Evolutionary conservation across 2,888 invertebrate genomes (phyloP).

Genomic region (Dolichopus griseipennis): DNA sequence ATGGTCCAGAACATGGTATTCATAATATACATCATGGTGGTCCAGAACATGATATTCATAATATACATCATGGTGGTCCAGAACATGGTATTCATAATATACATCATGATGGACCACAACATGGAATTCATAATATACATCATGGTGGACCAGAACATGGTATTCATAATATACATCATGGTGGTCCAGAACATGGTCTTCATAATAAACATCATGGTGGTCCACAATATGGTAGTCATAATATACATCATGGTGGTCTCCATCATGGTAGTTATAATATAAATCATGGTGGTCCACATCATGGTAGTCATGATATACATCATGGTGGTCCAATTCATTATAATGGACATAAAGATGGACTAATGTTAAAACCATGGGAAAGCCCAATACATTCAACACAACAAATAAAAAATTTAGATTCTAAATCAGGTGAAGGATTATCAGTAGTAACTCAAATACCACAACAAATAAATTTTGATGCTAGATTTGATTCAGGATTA

Average conservation of each 20-base stretch:
- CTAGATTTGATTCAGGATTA: neutral
- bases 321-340: neutral
- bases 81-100: neutral
- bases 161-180: neutral
- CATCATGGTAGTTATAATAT: too few relatives aligned
- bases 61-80: too few relatives aligned
- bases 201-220: too few relatives aligned
- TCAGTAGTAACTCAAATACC: neutral
- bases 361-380: neutral
- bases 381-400: neutral
- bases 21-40: too few relatives aligned
- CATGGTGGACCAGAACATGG: neutral
- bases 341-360: neutral
- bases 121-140: too few relatives aligned
- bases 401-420: neutral
- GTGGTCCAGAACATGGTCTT: too few relatives aligned
- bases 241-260: too few relatives aligned
- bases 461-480: neutral
- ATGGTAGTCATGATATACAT: too few relatives aligned
- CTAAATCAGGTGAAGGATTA: neutral
- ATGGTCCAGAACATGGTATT: too few relatives aligned
- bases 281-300: too few relatives aligned
- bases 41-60: too few relatives aligned
- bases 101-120: neutral
- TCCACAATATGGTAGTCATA: neutral